These are phyloP conservation scores for Teleogryllus occipitalis DNA, from an alignment of 1,140 invertebrate genomes.

Conservation along the genomic window DNA sequence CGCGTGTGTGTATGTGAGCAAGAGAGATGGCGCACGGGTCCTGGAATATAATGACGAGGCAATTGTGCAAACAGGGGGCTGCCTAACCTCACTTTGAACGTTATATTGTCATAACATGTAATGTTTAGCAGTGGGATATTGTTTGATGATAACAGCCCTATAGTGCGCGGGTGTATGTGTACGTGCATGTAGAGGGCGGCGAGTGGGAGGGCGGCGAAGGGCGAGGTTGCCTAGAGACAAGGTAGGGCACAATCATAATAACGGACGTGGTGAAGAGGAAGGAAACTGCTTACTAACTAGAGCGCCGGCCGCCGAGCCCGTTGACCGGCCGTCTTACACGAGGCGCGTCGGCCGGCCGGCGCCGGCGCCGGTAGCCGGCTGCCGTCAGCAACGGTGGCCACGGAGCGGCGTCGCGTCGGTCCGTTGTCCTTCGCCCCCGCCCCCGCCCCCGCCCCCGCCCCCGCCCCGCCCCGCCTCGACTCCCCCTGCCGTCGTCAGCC, in stretches of 20 bases:
- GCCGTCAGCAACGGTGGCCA: not conserved
- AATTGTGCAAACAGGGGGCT: constrained; percentile 14
- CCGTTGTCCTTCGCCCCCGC: too few species aligned
- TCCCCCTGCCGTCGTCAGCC: too few species aligned
- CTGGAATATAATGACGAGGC: constrained; percentile 12
- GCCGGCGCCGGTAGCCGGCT: not conserved
- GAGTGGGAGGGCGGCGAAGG: not conserved
- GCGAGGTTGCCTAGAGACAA: constrained; percentile 7
- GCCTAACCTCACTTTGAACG: constrained; percentile 6
- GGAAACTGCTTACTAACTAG: not conserved
- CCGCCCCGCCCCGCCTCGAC: too few species aligned
- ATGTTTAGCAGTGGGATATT: constrained; percentile 10
- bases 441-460: too few species aligned
- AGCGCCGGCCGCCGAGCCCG: too few species aligned
- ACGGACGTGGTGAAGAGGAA: not conserved
- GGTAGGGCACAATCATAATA: not conserved
- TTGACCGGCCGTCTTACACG: not conserved
- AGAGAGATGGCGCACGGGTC: not conserved
- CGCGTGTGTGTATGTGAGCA: not conserved
- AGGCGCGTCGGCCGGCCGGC: not conserved
- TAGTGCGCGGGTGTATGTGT: not conserved
- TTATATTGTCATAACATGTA: constrained; percentile 11
- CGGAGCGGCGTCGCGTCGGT: not conserved
- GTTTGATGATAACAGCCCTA: not conserved
- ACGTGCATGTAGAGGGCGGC: not conserved